These are phyloP conservation scores for Melierax canorus DNA, from an alignment of 2,113 vertebrate species.

Conservation along the genomic window DNA sequence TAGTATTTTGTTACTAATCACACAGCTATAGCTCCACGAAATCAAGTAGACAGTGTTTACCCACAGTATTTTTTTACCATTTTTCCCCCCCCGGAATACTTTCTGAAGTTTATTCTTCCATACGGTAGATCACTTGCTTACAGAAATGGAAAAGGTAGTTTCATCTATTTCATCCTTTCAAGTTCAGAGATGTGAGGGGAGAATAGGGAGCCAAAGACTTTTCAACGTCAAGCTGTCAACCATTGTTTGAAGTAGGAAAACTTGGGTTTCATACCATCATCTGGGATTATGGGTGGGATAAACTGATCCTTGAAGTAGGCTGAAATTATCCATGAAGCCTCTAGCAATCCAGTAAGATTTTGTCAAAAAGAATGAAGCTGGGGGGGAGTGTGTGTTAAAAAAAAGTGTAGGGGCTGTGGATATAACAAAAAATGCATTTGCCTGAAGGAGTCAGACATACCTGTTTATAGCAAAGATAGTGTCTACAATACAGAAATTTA, in stretches of 20 bases:
- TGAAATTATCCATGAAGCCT: neutral
- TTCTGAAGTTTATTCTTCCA: neutral
- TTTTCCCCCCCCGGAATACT: neutral
- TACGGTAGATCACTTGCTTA: neutral
- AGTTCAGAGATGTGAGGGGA: neutral
- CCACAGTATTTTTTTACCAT: neutral
- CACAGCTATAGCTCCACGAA: neutral
- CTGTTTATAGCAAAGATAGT: neutral
- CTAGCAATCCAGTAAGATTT: neutral
- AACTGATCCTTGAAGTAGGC: neutral
- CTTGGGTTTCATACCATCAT: neutral
- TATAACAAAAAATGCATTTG: neutral
- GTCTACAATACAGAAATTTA: neutral
- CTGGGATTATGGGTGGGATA: neutral
- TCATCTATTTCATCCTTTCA: neutral
- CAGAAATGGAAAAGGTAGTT: neutral
- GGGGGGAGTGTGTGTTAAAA: neutral
- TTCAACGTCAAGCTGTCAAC: neutral
- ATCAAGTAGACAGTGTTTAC: neutral
- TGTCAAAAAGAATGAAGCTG: neutral
- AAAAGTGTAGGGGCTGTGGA: rapidly evolving
- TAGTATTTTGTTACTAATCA: neutral
- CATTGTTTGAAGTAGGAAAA: neutral
- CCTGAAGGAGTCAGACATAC: neutral
- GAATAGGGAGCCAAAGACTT: neutral